Evolutionary conservation across 2,797 vertebrate species (phyloP).

Genomic region (Capromys pilorides): DNA sequence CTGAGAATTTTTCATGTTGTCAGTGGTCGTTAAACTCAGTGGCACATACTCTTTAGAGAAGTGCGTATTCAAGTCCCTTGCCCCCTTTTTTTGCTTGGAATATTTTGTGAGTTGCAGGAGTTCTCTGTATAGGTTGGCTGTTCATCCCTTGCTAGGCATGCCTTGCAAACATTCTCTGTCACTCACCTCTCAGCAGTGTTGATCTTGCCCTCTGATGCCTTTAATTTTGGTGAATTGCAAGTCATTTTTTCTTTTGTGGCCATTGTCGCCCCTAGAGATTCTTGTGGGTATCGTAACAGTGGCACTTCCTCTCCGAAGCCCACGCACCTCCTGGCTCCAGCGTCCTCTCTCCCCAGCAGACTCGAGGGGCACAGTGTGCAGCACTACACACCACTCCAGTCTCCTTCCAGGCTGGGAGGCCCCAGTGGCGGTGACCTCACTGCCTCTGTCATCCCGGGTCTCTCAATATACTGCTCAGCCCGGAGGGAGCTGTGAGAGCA

Average conservation of each 20-base stretch:
- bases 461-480: not conserved
- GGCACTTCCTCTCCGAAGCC: not conserved
- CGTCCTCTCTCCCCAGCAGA: not conserved
- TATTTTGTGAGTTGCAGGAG: not conserved
- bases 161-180: not conserved
- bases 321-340: not conserved
- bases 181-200: not conserved
- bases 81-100: not conserved
- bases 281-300: not conserved
- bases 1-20: not conserved
- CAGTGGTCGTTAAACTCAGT: not conserved
- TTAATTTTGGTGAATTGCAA: not conserved
- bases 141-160: not conserved
- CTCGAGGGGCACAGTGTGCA: rapidly evolving
- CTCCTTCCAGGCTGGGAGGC: not conserved
- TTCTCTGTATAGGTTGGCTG: not conserved
- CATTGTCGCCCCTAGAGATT: not conserved
- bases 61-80: not conserved
- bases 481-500: not conserved
- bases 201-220: not conserved
- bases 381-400: not conserved
- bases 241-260: not conserved
- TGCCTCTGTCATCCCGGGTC: not conserved
- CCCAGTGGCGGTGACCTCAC: not conserved
- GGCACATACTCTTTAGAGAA: not conserved